These are phyloP conservation scores for Scartelaos histophorus DNA, from an alignment of 2,113 vertebrate species.

Conservation along the genomic window DNA sequence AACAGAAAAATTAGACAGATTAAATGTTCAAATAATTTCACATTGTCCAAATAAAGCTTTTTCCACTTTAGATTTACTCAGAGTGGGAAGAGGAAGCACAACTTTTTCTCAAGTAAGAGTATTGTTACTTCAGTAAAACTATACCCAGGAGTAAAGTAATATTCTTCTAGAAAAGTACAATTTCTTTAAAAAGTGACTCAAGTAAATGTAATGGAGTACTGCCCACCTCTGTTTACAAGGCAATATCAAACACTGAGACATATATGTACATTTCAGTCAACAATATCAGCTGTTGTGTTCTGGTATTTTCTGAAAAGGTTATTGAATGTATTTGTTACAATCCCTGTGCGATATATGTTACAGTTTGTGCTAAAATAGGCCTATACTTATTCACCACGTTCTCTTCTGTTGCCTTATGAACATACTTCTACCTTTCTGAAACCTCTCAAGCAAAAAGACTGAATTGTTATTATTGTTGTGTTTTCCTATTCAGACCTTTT, in stretches of 20 bases:
- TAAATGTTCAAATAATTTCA: too few relatives aligned
- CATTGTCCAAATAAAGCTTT: too few relatives aligned
- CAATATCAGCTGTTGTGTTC: not conserved
- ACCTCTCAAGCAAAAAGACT: slow-evolving; percentile 35
- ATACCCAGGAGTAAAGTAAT: too few relatives aligned
- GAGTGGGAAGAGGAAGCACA: too few relatives aligned
- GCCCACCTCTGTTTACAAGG: too few relatives aligned
- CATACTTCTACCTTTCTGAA: not conserved
- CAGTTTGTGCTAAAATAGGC: not conserved
- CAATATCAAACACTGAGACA: not conserved
- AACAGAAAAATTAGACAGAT: too few relatives aligned
- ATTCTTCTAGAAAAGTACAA: too few relatives aligned
- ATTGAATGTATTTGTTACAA: slow-evolving; percentile 5
- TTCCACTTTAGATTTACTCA: too few relatives aligned
- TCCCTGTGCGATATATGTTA: not conserved
- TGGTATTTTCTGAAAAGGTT: not conserved
- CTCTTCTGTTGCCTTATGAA: slow-evolving; percentile 26
- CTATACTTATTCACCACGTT: slow-evolving; percentile 5
- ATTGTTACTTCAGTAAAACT: too few relatives aligned
- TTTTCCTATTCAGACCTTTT: slow-evolving; percentile 15
- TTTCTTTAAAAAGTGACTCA: too few relatives aligned
- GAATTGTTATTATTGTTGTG: slow-evolving; percentile 15
- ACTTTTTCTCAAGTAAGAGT: too few relatives aligned
- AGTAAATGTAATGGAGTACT: too few relatives aligned
- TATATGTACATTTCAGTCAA: slow-evolving; percentile 1